A percentile compares a stretch with the other conserved stretches of the same genome.
phyloP scores from a whole-genome alignment of 2,797 vertebrate genomes.

The Mycteria americana region DNA sequence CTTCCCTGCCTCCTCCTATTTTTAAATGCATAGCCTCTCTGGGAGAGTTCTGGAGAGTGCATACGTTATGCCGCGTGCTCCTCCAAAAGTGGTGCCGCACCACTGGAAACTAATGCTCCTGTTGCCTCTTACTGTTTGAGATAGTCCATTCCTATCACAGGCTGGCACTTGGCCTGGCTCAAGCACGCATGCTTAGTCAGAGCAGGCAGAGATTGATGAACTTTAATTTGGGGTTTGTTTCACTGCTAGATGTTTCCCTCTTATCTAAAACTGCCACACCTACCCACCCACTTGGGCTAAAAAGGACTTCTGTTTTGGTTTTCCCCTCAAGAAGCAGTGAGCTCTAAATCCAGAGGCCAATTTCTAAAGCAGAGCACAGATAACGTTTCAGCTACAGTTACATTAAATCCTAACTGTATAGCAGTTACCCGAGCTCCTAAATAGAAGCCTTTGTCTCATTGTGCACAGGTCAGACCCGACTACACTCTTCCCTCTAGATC shows the following conservation, averaged over 20 bases:
- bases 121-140: background rate
- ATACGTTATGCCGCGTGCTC: rapidly evolving
- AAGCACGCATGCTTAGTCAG: background rate
- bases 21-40: background rate
- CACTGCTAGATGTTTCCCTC: background rate
- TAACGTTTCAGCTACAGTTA: background rate
- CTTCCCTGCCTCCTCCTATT: background rate
- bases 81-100: background rate
- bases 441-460: background rate
- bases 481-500: background rate
- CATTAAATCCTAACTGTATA: background rate
- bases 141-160: rapidly evolving
- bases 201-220: background rate
- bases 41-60: background rate
- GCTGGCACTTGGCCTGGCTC: background rate
- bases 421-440: background rate
- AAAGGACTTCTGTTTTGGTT: background rate
- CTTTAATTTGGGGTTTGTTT: background rate
- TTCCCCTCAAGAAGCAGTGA: background rate
- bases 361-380: background rate
- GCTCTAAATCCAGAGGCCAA: background rate
- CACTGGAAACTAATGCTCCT: background rate
- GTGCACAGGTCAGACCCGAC: background rate
- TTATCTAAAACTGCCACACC: background rate
- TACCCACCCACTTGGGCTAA: background rate